These are phyloP conservation scores for Etheostoma nigrum DNA, from an alignment of 2,797 vertebrate species.

Conservation along the genomic window DNA sequence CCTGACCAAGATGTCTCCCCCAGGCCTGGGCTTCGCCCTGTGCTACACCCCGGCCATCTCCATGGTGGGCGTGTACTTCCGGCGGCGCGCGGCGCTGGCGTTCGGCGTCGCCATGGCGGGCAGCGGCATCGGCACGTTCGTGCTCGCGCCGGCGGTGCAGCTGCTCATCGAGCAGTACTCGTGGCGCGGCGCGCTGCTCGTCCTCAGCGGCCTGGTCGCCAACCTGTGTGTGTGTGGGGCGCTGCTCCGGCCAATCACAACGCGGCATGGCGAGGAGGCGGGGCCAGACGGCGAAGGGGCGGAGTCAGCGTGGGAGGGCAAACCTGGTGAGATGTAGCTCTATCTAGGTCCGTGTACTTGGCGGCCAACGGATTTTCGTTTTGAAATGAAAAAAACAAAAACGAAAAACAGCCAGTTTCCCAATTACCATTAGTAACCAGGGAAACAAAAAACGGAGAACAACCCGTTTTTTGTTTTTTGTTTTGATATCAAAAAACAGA, in stretches of 20 bases:
- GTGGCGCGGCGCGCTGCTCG: constrained; percentile 93
- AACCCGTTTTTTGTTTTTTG: too few species aligned
- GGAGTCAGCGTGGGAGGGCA: neutral
- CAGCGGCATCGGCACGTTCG: constrained; percentile 94
- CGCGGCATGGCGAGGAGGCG: constrained; percentile 67
- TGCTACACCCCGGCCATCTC: constrained; percentile 94
- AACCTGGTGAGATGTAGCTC: neutral
- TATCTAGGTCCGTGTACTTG: too few species aligned
- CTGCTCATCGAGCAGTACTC: constrained; percentile 93
- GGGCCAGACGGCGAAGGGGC: neutral
- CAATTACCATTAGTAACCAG: too few species aligned
- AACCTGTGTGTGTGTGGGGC: constrained; percentile 96
- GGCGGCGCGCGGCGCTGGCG: constrained; percentile 89
- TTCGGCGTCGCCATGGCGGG: constrained; percentile 96
- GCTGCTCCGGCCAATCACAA: constrained; percentile 89
- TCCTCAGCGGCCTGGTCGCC: constrained; percentile 92
- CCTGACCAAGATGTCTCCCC: neutral
- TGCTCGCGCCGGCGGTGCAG: constrained; percentile 93
- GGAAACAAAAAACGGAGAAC: too few species aligned
- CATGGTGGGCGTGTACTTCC: constrained; percentile 95
- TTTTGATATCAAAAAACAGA: too few species aligned
- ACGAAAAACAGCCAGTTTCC: too few species aligned
- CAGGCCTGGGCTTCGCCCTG: constrained; percentile 95
- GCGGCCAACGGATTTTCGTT: too few species aligned
- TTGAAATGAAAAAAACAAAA: too few species aligned